Evolutionary conservation across 2,113 vertebrate species (phyloP).

Genomic region (Osmerus eperlanus): DNA sequence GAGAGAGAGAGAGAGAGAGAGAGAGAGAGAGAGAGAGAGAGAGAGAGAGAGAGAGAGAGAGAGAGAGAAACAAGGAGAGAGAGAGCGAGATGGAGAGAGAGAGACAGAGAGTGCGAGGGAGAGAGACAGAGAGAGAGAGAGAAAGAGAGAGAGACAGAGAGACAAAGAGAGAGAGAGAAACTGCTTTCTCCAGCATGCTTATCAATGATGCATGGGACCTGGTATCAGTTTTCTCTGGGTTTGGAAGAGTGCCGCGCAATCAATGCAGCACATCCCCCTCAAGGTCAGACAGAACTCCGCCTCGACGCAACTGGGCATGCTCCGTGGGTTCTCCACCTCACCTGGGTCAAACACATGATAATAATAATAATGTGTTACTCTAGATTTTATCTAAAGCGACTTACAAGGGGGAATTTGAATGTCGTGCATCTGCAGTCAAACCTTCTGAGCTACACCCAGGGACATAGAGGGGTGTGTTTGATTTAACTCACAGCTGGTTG

Average conservation of each 20-base stretch:
- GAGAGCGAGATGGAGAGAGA: neutral
- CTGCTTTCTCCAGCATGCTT: constrained; percentile 47
- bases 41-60: neutral
- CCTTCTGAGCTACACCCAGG: too few species aligned
- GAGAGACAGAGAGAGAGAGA: neutral
- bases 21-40: neutral
- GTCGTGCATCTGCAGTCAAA: too few species aligned
- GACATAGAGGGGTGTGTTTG: too few species aligned
- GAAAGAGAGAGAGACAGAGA: neutral
- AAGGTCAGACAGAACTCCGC: constrained; percentile 78
- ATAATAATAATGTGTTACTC: too few species aligned
- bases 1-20: neutral
- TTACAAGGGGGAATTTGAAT: too few species aligned
- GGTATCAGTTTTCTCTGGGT: constrained; percentile 78
- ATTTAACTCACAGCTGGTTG: too few species aligned
- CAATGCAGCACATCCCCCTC: constrained; percentile 72
- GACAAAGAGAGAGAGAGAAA: constrained; percentile 13
- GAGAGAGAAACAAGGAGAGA: constrained; percentile 1
- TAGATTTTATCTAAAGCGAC: too few species aligned
- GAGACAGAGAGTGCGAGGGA: neutral
- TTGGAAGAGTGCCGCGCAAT: constrained; percentile 67
- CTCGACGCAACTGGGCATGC: constrained; percentile 43
- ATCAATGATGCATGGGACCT: constrained; percentile 85
- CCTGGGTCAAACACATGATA: too few species aligned
- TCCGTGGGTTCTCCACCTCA: constrained; percentile 20